These are phyloP conservation scores for Potorous gilbertii DNA, from an alignment of 2,797 vertebrate genomes.

Conservation along the genomic window DNA sequence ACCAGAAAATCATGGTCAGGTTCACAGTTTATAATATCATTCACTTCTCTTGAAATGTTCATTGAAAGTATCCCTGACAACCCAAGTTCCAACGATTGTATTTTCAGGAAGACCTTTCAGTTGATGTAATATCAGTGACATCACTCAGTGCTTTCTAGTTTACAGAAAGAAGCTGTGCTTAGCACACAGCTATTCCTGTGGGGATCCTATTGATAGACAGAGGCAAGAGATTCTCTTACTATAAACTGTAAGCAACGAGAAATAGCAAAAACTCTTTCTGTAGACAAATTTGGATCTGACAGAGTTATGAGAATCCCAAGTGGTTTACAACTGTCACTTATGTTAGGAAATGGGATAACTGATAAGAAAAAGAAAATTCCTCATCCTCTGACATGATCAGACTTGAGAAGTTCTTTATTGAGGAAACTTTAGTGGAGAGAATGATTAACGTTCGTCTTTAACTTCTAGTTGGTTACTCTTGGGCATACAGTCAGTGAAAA, in stretches of 20 bases:
- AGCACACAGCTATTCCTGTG: background rate
- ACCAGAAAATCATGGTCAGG: background rate
- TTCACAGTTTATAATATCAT: background rate
- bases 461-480: background rate
- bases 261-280: background rate
- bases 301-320: background rate
- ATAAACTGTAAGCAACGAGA: background rate
- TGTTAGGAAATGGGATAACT: background rate
- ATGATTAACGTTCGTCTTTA: background rate
- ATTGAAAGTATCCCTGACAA: background rate
- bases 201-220: background rate
- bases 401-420: background rate
- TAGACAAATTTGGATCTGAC: background rate
- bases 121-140: background rate
- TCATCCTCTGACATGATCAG: background rate
- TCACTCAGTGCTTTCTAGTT: background rate
- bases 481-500: background rate
- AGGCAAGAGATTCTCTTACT: background rate
- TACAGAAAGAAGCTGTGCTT: background rate
- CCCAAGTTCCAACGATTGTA: background rate
- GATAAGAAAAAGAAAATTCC: background rate
- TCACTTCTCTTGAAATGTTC: background rate
- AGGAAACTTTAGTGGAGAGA: background rate
- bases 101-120: background rate
- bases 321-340: background rate